Evolutionary conservation across 2,797 vertebrate genomes (phyloP).

Genomic region (Sphenopsis melanotis): DNA sequence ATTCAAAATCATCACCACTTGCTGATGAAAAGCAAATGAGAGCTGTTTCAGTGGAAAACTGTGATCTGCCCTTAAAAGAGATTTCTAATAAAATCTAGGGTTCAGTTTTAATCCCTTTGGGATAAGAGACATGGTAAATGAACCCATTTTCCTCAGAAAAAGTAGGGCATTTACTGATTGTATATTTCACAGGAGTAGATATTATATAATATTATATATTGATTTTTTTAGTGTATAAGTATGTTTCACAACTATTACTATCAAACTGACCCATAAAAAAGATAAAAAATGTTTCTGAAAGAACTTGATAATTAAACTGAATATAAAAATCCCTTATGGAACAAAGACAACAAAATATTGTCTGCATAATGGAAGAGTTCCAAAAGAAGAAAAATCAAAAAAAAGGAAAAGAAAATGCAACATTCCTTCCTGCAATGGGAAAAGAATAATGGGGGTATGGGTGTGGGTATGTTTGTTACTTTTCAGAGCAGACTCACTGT

Average conservation of each 20-base stretch:
- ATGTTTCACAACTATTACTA: not conserved
- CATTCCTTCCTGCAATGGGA: not conserved
- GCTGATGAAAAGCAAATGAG: constrained; percentile 25
- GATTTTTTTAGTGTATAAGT: not conserved
- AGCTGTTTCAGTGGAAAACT: constrained; percentile 8
- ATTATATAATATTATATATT: not conserved
- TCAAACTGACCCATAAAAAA: not conserved
- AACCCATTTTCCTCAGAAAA: not conserved
- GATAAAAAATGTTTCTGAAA: not conserved
- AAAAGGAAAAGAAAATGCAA: too few species aligned
- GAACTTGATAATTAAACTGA: fast-evolving
- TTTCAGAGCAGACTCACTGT: not conserved
- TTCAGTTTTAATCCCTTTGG: not conserved
- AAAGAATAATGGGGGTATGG: not conserved
- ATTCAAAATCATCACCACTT: constrained; percentile 43
- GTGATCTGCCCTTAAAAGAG: not conserved
- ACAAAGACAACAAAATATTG: not conserved
- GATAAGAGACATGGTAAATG: not conserved
- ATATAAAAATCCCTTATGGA: not conserved
- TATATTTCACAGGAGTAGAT: not conserved
- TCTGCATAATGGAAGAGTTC: not conserved
- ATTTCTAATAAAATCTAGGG: not conserved
- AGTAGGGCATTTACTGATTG: not conserved
- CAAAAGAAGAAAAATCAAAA: not conserved
- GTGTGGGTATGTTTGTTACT: not conserved